phyloP scores from a whole-genome alignment of 1,140 invertebrate genomes.

The Aphaenogaster rudis region DNA sequence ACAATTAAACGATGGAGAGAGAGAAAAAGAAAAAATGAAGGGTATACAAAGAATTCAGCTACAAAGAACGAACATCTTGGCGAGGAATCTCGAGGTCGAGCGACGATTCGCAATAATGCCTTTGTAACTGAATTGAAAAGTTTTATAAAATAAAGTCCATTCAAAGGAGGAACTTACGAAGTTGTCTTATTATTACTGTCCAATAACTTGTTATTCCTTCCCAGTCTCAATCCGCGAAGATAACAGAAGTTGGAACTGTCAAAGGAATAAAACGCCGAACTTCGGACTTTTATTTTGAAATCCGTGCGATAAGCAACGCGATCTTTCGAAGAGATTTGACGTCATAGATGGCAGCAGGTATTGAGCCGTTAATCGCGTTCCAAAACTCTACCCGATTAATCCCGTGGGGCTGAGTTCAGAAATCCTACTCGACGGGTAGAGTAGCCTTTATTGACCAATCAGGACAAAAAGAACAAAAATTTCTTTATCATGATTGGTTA shows the following conservation, averaged over 20 bases:
- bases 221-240: not conserved
- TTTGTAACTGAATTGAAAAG: not conserved
- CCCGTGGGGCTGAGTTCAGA: no score
- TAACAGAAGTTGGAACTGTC: not conserved
- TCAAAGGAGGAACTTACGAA: not conserved
- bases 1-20: not conserved
- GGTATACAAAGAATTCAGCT: not conserved
- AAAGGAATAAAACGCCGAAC: not conserved
- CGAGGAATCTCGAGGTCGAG: not conserved
- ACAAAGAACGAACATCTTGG: not conserved
- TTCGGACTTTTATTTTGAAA: not conserved
- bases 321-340: no score
- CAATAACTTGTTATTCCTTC: not conserved
- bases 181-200: not conserved
- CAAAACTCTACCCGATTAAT: no score
- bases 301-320: not conserved
- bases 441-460: no score
- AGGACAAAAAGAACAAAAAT: no score
- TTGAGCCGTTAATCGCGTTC: no score
- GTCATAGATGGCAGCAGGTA: no score
- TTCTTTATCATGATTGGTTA: no score
- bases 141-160: constrained; percentile 51
- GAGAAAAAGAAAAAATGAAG: not conserved
- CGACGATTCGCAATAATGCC: not conserved
- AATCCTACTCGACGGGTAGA: no score